Percentiles rank a stretch among this genome's conserved stretches.
These are phyloP conservation scores for Danionella dracula DNA, from an alignment of 2,797 vertebrate species.

Conservation along the genomic window DNA sequence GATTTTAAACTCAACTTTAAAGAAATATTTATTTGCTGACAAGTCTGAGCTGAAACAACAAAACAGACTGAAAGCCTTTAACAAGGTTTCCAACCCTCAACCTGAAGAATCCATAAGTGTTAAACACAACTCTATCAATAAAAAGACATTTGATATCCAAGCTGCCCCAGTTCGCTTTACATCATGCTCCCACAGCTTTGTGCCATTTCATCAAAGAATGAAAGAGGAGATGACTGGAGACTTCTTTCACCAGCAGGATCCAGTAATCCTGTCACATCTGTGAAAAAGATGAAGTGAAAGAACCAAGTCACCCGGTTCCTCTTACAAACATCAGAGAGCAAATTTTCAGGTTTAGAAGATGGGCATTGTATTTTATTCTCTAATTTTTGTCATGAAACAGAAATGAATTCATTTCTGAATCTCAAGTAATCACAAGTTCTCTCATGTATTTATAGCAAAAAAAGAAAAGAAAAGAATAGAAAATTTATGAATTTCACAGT, in stretches of 20 bases:
- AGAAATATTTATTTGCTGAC: too few species aligned
- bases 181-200: neutral
- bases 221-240: neutral
- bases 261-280: neutral
- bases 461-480: too few species aligned
- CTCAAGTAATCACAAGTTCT: too few species aligned
- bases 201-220: neutral
- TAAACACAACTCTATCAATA: neutral
- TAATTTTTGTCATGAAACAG: neutral
- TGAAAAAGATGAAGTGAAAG: neutral
- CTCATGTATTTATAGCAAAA: too few species aligned
- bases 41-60: too few species aligned
- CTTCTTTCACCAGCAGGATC: constrained; percentile 1
- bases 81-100: too few species aligned
- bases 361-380: neutral
- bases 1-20: too few species aligned
- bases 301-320: neutral
- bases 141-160: neutral
- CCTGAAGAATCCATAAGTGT: neutral
- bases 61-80: too few species aligned
- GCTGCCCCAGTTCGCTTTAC: neutral
- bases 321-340: neutral
- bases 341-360: neutral
- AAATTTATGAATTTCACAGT: too few species aligned
- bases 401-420: too few species aligned